Base-by-base conservation (phyloP, 1,140 invertebrate genomes). In the Orius laevigatus region DNA sequence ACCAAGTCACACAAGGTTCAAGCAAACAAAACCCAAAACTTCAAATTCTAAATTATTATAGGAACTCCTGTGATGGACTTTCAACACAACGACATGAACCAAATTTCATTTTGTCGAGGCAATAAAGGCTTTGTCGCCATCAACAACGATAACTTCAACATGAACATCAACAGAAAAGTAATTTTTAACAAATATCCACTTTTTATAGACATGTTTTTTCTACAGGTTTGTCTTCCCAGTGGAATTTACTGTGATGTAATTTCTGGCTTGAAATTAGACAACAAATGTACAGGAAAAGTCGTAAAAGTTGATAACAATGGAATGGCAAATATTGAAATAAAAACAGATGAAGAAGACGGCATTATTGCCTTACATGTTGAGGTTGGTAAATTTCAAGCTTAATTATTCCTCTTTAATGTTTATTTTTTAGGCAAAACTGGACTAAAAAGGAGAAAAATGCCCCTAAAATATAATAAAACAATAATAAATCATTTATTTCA, bases 211-310 rank as follows among this genome's bases (percentile, higher is more conserved):
- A 25, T 42, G 5, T 42, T 45, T 32, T 3, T n/a, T 32, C 6
- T 32, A 5, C 59, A 78, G 63, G 88, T 83, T 1, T 79, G 79
- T 20, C 62, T 93, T 9, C 74, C 84, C 0, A 64, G 74, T 56
- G 88, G 88, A 3, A 68, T 50, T 0, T 93, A 93, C 60, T 92
- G 88, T 63, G 88, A 94, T 59, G 71, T 93, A 1, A 87, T 89
- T 48, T 78, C 77, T n/a, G 86, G 86, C 20, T 64, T 63, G 40
- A 68, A 75, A 34, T 58, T 63, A 0, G 65, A 72, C 45, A 74
- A 71, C 14, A 50, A 56, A 1, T 90, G 86, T 56, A 79, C 77
- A 1, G 85, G 85, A 12, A 81, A 79, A 55, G 65, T 63, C 0
- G 64, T 90, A 0, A 62, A 55, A 0, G 85, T 91, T 5, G 70